Base-by-base conservation (phyloP, 2,113 vertebrate genomes). In the Motacilla tschutschensis region DNA sequence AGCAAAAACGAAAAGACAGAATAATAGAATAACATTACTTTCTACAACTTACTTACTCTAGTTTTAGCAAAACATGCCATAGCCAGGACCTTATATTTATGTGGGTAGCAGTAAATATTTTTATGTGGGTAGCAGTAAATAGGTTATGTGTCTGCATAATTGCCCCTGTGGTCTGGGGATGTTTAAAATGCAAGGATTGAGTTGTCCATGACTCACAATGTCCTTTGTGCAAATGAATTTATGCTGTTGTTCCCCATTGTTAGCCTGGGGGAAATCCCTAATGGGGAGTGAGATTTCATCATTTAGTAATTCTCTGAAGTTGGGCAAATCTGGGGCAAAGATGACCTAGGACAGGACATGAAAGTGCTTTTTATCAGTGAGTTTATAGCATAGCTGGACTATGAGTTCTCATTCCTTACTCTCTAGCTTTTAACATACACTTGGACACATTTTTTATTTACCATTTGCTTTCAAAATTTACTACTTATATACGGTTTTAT, bases 261-360 rank as follows among this genome's bases (percentile, higher is more conserved):
- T 33, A 40, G 15, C 25, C 25, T 51, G 21, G 33, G 47, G 36
- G 57, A 92, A 93, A 83, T 58, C 51, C 40, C 58, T 60, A 12
- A 46, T 3, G 1, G 2, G 9, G 3, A 16, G 8, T 53, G 35
- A 90, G 10, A 26, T 19, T 64, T 41, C 0, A 0, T 58, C 74
- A 40, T 33, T 74, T 31, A 67, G 19, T 14, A 60, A 71, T 71
- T 85, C 41, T 83, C 36, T 60, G 31, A 89, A 71, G 8, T 1
- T 50, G 41, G 21, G 17, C 24, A 93, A 90, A 78, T 48, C 9
- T 57, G 24, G 33, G 77, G 26, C 35, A 72, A 79, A 62, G 11
- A n/a, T 40, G 4, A 60, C 17, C 11, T 54, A 5, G 25, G 6
- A 67, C 8, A 54, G 24, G 12, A 46, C 5, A 43, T n/a, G 20